Base-by-base conservation (phyloP, 2,113 vertebrate species). In the Pedetes capensis region DNA sequence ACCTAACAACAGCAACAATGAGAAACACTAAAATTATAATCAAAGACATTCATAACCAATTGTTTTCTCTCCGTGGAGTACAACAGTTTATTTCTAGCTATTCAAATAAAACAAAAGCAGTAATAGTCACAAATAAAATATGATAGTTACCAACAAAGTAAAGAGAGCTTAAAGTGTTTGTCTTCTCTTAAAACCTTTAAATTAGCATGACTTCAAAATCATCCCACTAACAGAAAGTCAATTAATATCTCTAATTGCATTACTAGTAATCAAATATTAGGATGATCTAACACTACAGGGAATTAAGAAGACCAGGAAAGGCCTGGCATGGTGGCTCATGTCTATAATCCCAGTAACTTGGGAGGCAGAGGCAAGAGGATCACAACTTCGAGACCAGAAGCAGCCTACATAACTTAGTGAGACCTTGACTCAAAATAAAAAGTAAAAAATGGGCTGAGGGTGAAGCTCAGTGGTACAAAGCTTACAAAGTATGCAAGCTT, bases 81-180 rank as follows among this genome's bases (percentile, higher is more conserved):
- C 27, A 87, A 47, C 75, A n/a, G 29, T 57, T 29, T 57, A 87
- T 71, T 87, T 82, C 87, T 47, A 75, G 59, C 42, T 51, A 59
- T 63, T 86, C 47, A 80, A 86, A 68, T 61, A 68, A 91, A 94
- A 81, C 29, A 86, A 87, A 75, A 83, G 16, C 29, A 59, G n/a
- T 39, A 80, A 81, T 53, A 82, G 71, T 86, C 44, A 84, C 72
- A 93, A 89, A 55, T 63, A 84, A 95, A 94, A 81, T 72, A 85
- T 63, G 79, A n/a, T 63, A 81, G 14, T 37, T 44, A 61, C 32
- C n/a, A n/a, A n/a, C n/a, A n/a, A 34, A 84, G 81, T 32, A 95
- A 84, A 89, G 44, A 69, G 51, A 81, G 66, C 27, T 57, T 90
- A 79, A 47, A 87, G 13, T 47, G 23, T 71, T 53, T 63, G 49